phyloP scores from a whole-genome alignment of 2,888 invertebrate genomes.

The Clanis bilineata region DNA sequence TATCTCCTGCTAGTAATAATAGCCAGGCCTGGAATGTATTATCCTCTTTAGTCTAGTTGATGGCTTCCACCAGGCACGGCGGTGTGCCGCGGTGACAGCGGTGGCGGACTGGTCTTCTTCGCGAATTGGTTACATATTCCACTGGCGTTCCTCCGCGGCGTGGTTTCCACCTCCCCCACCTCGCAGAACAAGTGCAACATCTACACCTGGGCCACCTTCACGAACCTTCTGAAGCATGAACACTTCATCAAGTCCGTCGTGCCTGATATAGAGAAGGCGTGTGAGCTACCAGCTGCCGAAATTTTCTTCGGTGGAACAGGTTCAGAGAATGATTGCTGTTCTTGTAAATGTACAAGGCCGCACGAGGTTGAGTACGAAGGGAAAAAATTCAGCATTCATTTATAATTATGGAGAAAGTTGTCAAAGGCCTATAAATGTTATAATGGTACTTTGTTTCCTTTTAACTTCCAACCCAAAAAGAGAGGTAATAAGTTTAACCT shows the following conservation, averaged over 20 bases:
- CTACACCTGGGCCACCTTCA: conserved; percentile 36
- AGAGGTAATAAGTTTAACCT: too few relatives aligned
- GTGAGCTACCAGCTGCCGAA: neutral
- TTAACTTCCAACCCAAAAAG: too few relatives aligned
- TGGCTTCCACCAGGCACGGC: conserved; percentile 25
- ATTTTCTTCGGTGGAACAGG: too few relatives aligned
- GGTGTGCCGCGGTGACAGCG: conserved; percentile 47
- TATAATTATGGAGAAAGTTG: too few relatives aligned
- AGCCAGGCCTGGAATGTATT: neutral
- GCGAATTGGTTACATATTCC: neutral
- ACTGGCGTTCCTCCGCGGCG: conserved; percentile 42
- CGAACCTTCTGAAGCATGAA: conserved; percentile 33
- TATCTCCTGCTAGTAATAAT: too few relatives aligned
- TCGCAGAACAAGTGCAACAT: conserved; percentile 33
- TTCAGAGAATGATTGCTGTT: too few relatives aligned
- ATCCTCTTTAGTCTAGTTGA: neutral
- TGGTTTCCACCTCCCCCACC: conserved; percentile 43
- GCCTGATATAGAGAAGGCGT: neutral
- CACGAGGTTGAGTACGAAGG: too few relatives aligned
- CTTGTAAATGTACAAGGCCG: too few relatives aligned
- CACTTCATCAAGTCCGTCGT: conserved; percentile 28
- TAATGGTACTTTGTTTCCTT: too few relatives aligned
- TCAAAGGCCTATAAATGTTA: too few relatives aligned
- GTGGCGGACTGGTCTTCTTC: conserved; percentile 41
- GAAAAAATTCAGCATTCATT: too few relatives aligned